Evolutionary conservation across 2,888 invertebrate species (phyloP).

Genomic region (Cerastis leucographa): DNA sequence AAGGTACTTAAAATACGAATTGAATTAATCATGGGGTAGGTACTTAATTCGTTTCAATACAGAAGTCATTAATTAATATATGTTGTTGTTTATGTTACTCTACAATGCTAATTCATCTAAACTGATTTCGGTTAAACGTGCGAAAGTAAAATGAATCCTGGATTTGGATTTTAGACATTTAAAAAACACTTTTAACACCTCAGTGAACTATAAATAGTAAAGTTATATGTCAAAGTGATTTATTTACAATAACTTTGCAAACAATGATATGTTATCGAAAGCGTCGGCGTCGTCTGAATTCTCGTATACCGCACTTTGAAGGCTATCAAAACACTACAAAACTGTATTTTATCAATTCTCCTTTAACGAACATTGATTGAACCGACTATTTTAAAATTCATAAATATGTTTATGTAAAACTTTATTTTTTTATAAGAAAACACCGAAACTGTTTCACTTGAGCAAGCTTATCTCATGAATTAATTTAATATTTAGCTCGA

Average conservation of each 20-base stretch:
- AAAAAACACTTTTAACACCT: not conserved
- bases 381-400: not conserved
- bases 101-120: not conserved
- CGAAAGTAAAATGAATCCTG: not conserved
- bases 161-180: not conserved
- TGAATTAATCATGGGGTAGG: not conserved
- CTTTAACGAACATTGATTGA: not conserved
- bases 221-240: not conserved
- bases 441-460: conserved; percentile 25
- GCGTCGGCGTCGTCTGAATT: not conserved
- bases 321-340: not conserved
- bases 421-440: conserved; percentile 2
- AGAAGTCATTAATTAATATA: no score
- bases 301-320: not conserved
- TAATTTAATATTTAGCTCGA: conserved; percentile 59
- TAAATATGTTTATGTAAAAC: not conserved
- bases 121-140: not conserved
- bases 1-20: not conserved
- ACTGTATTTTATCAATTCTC: not conserved
- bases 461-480: conserved; percentile 63
- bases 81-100: not conserved
- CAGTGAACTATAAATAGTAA: not conserved
- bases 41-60: not conserved
- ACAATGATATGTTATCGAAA: conserved; percentile 16
- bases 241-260: conserved; percentile 17